Percentiles rank a stretch among this genome's conserved stretches.
These are phyloP conservation scores for Pandemis corylana DNA, from an alignment of 2,888 invertebrate species.

Conservation along the genomic window DNA sequence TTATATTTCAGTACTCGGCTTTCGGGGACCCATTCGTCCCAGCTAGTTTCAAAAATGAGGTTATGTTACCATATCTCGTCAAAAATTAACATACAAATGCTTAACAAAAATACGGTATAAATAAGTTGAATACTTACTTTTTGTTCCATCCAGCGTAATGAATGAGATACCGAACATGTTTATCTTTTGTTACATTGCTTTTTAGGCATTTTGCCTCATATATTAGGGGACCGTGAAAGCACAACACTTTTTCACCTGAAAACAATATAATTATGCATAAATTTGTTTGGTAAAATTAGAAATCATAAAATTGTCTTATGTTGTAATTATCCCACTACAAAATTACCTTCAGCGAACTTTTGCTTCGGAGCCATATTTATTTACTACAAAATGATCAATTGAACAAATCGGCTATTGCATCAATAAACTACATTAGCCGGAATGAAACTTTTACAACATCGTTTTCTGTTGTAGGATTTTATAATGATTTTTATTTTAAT, in stretches of 20 bases:
- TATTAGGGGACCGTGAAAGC: constrained; percentile 97
- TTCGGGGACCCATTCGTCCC: constrained; percentile 97
- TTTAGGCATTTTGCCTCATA: constrained; percentile 99
- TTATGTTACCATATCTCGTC: constrained; percentile 21
- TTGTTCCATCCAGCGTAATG: constrained; percentile 99
- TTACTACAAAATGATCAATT: constrained; percentile 11
- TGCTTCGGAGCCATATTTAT: constrained; percentile 86
- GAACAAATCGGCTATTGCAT: neutral
- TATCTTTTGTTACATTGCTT: constrained; percentile 92
- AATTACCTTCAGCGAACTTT: constrained; percentile 90
- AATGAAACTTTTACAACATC: neutral
- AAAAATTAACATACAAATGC: constrained; percentile 8
- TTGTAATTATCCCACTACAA: constrained; percentile 12
- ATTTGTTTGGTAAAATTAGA: neutral
- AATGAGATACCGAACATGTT: constrained; percentile 95
- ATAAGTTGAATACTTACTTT: constrained; percentile 87
- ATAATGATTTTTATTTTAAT: neutral
- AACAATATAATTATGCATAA: neutral
- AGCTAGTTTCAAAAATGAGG: constrained; percentile 76
- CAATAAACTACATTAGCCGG: neutral
- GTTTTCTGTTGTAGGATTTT: neutral
- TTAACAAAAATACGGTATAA: neutral
- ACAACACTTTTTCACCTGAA: constrained; percentile 95
- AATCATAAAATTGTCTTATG: neutral
- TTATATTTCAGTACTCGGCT: constrained; percentile 95